These are phyloP conservation scores for Emydura subglobosa DNA, from an alignment of 2,113 vertebrate genomes.

Conservation along the genomic window DNA sequence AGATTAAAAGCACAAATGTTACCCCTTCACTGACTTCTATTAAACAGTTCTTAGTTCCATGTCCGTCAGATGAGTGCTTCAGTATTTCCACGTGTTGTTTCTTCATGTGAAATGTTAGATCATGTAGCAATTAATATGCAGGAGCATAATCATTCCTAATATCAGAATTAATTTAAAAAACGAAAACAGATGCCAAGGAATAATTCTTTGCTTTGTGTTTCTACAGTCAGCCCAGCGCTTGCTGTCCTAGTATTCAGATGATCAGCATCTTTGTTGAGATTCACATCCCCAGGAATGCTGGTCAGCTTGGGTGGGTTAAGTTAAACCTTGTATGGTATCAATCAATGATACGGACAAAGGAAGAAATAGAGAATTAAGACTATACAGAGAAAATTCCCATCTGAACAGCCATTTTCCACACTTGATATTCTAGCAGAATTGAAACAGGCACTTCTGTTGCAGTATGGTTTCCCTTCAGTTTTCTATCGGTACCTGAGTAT, in stretches of 20 bases:
- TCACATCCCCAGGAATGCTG: constrained; percentile 57
- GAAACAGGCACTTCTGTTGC: neutral
- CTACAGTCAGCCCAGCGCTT: constrained; percentile 51
- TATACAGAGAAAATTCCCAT: constrained; percentile 24
- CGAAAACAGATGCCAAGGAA: constrained; percentile 55
- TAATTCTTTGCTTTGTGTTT: constrained; percentile 45
- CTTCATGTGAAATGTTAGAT: constrained; percentile 76
- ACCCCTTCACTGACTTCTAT: constrained; percentile 81
- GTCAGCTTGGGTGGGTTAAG: constrained; percentile 66
- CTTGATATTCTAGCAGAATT: constrained; percentile 38
- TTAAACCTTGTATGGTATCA: constrained; percentile 61
- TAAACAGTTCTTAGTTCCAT: constrained; percentile 81
- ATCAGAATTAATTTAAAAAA: constrained; percentile 59
- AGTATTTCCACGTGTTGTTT: constrained; percentile 77
- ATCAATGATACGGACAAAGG: neutral
- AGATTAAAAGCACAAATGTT: constrained; percentile 82
- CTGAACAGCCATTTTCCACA: neutral
- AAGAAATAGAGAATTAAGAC: constrained; percentile 30
- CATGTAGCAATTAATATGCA: constrained; percentile 2
- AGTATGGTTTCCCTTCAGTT: constrained; percentile 33
- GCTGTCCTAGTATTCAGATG: constrained; percentile 61
- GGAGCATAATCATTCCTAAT: constrained; percentile 44
- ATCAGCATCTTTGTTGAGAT: constrained; percentile 59
- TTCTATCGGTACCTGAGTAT: constrained; percentile 2
- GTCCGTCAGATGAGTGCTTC: constrained; percentile 77